Base-by-base conservation (phyloP, 2,113 vertebrate species). In the Alces alces region DNA sequence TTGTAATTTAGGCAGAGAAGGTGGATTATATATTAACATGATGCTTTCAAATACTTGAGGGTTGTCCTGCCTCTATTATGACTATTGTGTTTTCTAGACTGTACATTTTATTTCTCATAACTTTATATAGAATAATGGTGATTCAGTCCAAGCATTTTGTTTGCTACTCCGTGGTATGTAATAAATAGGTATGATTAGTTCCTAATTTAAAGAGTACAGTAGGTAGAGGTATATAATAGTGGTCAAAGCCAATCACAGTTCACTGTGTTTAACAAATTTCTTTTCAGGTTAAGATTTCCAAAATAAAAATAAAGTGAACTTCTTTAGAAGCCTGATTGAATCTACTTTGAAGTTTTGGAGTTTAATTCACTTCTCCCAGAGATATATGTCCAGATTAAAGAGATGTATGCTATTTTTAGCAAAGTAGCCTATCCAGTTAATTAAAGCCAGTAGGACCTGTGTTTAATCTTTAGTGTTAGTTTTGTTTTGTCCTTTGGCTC, bases 321-420 rank as follows among this genome's bases (percentile, higher is more conserved):
- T 84, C n/a, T 93, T 92, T 82, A n/a, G n/a, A 80, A 90, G 83
- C 47, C 9, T 86, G 27, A 89, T 73, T 92, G 50, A 86, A 70
- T 92, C 78, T 96, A 1, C 54, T 92, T 70, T 90, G 50, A 90
- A 96, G 58, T 92, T 82, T 95, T 78, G 66, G 27, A 60, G 60
- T 95, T 76, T 89, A 96, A 45, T 58, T 95, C 58, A 78, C 55
- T 95, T 96, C 25, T 92, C 39, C 64, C 16, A 76, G 55, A 90
- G 47, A 79, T 91, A 73, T 1, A 60, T 94, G 45, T 89, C 30
- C 88, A 58, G 89, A 91, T 91, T 86, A 93, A 85, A 93, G 43
- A 94, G 39, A 73, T 36, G 15, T 17, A 7, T 94, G 64, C 85
- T 87, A 57, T 94, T 96, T 98, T 97, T 95, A 95, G 85, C 85